Conservation (phyloP, 1,140 invertebrate species). For the Hyposmocoma kahamanoa region DNA sequence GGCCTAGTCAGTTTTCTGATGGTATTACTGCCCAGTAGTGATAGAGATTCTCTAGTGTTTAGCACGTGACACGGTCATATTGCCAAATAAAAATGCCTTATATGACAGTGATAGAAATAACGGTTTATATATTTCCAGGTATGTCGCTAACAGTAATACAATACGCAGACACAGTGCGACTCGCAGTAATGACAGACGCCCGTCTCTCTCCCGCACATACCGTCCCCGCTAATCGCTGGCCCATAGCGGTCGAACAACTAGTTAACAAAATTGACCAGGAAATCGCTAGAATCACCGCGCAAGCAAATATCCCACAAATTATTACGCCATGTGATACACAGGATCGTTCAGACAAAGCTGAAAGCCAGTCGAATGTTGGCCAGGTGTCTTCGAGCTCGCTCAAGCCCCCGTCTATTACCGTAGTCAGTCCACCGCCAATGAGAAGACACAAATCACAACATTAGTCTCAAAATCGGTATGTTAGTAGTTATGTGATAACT, state of each 20-base stretch:
- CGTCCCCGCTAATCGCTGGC: constrained; percentile 51
- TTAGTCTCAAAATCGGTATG: too few species aligned
- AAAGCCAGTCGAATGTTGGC: background rate
- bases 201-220: constrained; percentile 76
- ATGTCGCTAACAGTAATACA: constrained; percentile 85
- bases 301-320: constrained; percentile 12
- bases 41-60: too few species aligned
- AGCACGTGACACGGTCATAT: too few species aligned
- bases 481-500: too few species aligned
- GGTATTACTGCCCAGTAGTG: too few species aligned
- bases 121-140: constrained; percentile 67
- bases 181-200: constrained; percentile 85
- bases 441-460: constrained; percentile 20
- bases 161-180: constrained; percentile 78
- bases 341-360: constrained; percentile 3
- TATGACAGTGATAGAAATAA: too few species aligned
- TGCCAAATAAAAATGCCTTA: too few species aligned
- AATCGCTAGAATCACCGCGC: constrained; percentile 39
- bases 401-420: constrained; percentile 15
- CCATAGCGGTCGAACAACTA: constrained; percentile 40
- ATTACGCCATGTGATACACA: constrained; percentile 4
- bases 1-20: too few species aligned
- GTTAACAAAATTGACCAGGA: constrained; percentile 49
- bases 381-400: constrained; percentile 10
- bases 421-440: constrained; percentile 27